phyloP scores from a whole-genome alignment of 2,113 vertebrate genomes.

The Siniperca chuatsi region DNA sequence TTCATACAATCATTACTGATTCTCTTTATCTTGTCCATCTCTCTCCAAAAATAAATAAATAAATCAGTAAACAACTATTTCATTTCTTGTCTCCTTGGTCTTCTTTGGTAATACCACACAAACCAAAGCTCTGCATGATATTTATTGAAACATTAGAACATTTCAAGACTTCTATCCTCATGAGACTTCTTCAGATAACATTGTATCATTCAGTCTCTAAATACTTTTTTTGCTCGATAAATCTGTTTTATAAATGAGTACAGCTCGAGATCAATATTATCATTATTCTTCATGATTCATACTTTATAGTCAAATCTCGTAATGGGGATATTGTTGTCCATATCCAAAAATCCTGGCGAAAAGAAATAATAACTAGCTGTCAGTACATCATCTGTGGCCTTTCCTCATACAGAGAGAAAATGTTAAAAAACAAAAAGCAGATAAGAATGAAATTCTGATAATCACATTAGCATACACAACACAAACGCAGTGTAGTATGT shows the following conservation, averaged over 20 bases:
- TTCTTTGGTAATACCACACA: not conserved
- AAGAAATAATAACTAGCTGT: slow-evolving; percentile 28
- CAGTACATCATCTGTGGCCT: slow-evolving; percentile 28
- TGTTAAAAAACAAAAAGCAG: slow-evolving; percentile 30
- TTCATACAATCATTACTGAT: not conserved
- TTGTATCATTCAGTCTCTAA: slow-evolving; percentile 14
- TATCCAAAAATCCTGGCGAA: not conserved
- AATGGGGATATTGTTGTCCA: slow-evolving; percentile 8
- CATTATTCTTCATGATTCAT: not conserved
- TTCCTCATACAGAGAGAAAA: slow-evolving; percentile 24
- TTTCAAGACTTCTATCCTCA: not conserved
- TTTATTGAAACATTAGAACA: not conserved
- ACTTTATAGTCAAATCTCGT: not conserved
- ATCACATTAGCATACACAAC: slow-evolving; percentile 66
- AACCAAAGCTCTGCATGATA: not conserved
- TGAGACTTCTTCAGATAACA: slow-evolving; percentile 33
- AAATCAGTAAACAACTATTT: slow-evolving; percentile 14
- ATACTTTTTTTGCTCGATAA: slow-evolving; percentile 3
- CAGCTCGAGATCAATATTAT: not conserved
- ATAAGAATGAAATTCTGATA: slow-evolving; percentile 48
- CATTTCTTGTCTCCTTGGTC: not conserved
- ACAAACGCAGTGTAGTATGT: slow-evolving; percentile 42
- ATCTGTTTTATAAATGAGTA: not conserved
- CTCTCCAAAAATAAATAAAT: no score
- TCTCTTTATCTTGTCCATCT: slow-evolving; percentile 1